Conservation (phyloP, 2,888 invertebrate genomes). For the Resseliella maxima region DNA sequence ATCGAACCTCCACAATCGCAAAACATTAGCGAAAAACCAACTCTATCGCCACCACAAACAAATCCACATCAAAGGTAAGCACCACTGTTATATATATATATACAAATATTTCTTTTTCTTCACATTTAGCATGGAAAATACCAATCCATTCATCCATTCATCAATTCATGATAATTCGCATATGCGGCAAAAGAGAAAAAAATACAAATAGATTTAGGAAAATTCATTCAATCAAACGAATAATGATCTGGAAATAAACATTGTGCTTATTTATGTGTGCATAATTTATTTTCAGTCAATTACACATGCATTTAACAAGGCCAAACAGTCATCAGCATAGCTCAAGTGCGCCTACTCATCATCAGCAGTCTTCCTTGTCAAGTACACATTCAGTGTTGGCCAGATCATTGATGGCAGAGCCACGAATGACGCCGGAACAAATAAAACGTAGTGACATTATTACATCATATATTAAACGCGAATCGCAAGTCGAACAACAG, state of each 20-base stretch:
- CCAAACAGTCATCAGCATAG: conserved; percentile 61
- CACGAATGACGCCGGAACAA: conserved; percentile 92
- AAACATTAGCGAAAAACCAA: conserved; percentile 66
- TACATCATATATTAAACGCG: conserved; percentile 90
- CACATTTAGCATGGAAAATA: background rate
- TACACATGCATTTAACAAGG: conserved; percentile 71
- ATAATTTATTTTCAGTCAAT: conserved; percentile 63
- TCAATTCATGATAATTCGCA: too few relatives aligned
- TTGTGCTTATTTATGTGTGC: background rate
- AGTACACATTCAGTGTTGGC: conserved; percentile 91
- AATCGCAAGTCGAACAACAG: conserved; percentile 66
- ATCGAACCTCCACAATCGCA: conserved; percentile 61
- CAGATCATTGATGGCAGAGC: conserved; percentile 91
- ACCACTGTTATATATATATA: background rate
- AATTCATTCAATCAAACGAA: background rate
- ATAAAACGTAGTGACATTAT: conserved; percentile 92
- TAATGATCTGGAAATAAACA: too few relatives aligned
- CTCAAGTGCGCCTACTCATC: conserved; percentile 57
- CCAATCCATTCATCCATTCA: background rate
- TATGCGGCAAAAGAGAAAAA: background rate
- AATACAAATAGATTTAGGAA: too few relatives aligned
- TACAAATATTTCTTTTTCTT: background rate
- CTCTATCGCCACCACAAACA: conserved; percentile 69
- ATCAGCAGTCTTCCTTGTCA: conserved; percentile 74
- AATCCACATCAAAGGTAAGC: conserved; percentile 61